Evolutionary conservation across 1,140 invertebrate genomes (phyloP), one percentile per base, ranked within the genome.

Genomic region (Drosophila orosa): DNA sequence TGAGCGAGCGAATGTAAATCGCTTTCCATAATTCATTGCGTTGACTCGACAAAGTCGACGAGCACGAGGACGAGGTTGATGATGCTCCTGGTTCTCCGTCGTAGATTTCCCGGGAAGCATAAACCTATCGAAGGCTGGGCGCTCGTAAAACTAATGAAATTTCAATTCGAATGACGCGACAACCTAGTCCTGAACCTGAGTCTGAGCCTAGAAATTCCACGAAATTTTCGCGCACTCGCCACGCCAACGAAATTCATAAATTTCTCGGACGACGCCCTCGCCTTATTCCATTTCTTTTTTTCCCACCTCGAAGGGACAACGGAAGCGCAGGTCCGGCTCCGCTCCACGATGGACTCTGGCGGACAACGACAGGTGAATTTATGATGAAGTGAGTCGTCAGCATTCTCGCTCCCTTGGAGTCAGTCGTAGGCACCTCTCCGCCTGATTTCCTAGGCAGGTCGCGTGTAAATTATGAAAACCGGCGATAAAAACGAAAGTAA

Each of bases 111-210:
- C 66, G 59, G 47, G 77, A 87, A 87, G 76, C 67, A 44, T 44
- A 89, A 87, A 87, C 60, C 60, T 59, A 48, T 71, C 68, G 59
- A 81, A 63, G 83, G 67, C 72, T 60, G 71, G 57, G 69, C 47
- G 61, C 68, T 89, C 85, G 77, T 87, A 84, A 87, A 87, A 87
- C 80, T 90, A 87, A 87, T 87, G 84, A 87, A 90, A 90, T 84
- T 87, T 87, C 84, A 78, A 87, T 89, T 87, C 84, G 65, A 45
- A 67, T 78, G 85, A 72, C 84, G 84, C 84, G 84, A 67, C 84
- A 79, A 58, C 58, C 29, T 79, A 48, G 22, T 27, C 37, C 44
- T 19, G 42, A 45, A 48, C 63, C 37, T 31, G n/a, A 29, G 39
- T 29, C 47, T 10, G 17, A 57, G 45, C 48, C 55, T 44, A 33